Conservation (phyloP, 2,888 invertebrate species). For the Ormyrus labotus region DNA sequence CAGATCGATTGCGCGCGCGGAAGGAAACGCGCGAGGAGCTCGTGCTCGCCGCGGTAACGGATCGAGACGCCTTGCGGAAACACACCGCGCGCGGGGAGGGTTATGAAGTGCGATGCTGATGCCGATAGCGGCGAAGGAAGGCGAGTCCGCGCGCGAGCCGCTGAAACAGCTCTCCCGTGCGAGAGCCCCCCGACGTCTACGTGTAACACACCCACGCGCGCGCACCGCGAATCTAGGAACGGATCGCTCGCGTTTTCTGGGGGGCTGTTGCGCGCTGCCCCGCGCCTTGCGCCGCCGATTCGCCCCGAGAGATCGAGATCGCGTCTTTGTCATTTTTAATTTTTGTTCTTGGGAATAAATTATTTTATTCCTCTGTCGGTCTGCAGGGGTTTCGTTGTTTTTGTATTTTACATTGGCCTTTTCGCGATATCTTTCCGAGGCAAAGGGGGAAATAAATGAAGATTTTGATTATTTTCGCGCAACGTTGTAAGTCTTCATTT, state of each 20-base stretch:
- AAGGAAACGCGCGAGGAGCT: conserved; percentile 25
- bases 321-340: too few species aligned
- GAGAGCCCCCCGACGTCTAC: background rate
- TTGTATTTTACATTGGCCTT: too few species aligned
- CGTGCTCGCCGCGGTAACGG: conserved; percentile 63
- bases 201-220: conserved; percentile 2
- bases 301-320: too few species aligned
- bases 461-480: too few species aligned
- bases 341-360: too few species aligned
- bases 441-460: too few species aligned
- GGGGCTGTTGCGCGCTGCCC: too few species aligned
- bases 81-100: conserved; percentile 62
- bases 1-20: conserved; percentile 33
- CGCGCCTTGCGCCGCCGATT: too few species aligned
- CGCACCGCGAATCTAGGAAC: conserved; percentile 31
- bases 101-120: conserved; percentile 73
- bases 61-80: conserved; percentile 69
- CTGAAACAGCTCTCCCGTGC: conserved; percentile 23
- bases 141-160: conserved; percentile 1
- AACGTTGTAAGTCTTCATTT: background rate
- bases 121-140: conserved; percentile 61
- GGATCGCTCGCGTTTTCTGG: conserved; percentile 20
- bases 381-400: too few species aligned
- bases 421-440: too few species aligned
- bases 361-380: too few species aligned